Evolutionary conservation across 2,113 vertebrate genomes (phyloP).

Genomic region (Neodon shergylaensis): DNA sequence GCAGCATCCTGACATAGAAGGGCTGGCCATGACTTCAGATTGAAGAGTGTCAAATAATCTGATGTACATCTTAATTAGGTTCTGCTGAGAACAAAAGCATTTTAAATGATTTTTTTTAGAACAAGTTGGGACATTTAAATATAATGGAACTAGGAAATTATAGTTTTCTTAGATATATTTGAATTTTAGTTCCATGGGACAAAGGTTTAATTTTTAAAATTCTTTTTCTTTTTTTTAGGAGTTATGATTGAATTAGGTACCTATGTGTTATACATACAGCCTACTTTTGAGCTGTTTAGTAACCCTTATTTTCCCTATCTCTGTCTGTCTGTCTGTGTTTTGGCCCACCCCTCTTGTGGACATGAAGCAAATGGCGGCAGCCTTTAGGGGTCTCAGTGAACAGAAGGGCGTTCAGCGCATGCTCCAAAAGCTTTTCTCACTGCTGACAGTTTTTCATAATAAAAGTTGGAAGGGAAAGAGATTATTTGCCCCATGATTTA

Average conservation of each 20-base stretch:
- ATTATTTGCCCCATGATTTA: not conserved
- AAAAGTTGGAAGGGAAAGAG: not conserved
- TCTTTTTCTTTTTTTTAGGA: conserved; percentile 34
- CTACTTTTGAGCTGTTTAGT: conserved; percentile 7
- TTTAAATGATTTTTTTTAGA: not conserved
- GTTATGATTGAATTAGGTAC: not conserved
- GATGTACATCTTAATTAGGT: not conserved
- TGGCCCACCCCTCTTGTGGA: not conserved
- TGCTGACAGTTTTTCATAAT: not conserved
- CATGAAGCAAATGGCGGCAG: not conserved
- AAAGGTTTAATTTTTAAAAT: conserved; percentile 4
- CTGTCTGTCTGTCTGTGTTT: not conserved
- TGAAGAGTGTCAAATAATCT: not conserved
- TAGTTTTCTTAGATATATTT: conserved; percentile 25
- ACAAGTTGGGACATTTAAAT: not conserved
- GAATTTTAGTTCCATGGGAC: not conserved
- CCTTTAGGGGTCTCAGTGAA: not conserved
- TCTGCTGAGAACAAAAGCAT: not conserved
- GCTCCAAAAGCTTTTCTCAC: not conserved
- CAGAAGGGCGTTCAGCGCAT: not conserved
- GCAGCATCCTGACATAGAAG: not conserved
- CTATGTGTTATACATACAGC: not conserved
- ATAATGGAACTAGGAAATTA: not conserved
- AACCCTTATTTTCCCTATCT: not conserved
- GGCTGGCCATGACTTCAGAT: not conserved